Percentiles rank a stretch among this genome's conserved stretches.
phyloP scores from a whole-genome alignment of 2,888 invertebrate species.

The Pediacus dermestoides region DNA sequence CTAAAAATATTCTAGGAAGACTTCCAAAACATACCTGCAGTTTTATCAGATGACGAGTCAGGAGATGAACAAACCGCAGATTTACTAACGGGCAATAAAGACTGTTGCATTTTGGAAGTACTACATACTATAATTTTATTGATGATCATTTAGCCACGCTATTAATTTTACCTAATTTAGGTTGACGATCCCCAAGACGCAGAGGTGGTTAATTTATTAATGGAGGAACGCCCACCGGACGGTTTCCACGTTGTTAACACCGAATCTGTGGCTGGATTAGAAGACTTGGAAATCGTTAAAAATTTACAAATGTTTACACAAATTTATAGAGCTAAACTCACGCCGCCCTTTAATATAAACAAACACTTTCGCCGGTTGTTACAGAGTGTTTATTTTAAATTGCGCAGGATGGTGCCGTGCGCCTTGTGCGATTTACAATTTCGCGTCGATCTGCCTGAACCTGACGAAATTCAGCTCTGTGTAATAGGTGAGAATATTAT shows the following conservation, averaged over 20 bases:
- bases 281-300: conserved; percentile 63
- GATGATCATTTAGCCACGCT: background rate
- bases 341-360: conserved; percentile 49
- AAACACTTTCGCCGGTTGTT: conserved; percentile 58
- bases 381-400: conserved; percentile 82
- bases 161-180: conserved; percentile 40
- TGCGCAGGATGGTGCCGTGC: conserved; percentile 83
- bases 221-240: conserved; percentile 70
- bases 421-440: conserved; percentile 79
- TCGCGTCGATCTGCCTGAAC: conserved; percentile 82
- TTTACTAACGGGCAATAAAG: conserved; percentile 70
- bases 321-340: conserved; percentile 67
- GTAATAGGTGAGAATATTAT: conserved; percentile 51
- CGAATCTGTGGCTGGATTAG: conserved; percentile 69
- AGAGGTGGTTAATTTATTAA: conserved; percentile 68
- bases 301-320: conserved; percentile 84
- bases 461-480: conserved; percentile 63
- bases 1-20: conserved; percentile 35
- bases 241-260: conserved; percentile 79
- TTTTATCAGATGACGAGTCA: conserved; percentile 61
- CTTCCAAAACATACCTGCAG: conserved; percentile 40
- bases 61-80: conserved; percentile 68
- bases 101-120: conserved; percentile 76
- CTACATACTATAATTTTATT: background rate
- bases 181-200: conserved; percentile 81